phyloP scores from a whole-genome alignment of 2,113 vertebrate genomes.

The Clarias batrachus region DNA sequence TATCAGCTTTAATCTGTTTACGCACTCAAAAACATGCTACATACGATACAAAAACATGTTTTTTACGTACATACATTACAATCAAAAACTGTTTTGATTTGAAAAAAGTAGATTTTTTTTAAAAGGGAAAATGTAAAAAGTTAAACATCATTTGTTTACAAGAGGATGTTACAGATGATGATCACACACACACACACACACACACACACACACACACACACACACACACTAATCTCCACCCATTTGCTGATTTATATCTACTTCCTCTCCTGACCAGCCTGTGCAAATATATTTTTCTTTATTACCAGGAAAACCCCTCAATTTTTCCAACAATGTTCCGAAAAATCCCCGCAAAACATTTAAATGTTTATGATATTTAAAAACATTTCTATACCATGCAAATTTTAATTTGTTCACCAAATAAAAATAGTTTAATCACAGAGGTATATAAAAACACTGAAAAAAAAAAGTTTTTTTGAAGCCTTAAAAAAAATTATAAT shows the following conservation, averaged over 20 bases:
- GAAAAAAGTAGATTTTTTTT: background rate
- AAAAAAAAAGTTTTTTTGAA: no score
- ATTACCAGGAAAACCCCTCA: background rate
- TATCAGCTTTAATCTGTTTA: background rate
- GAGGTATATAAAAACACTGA: no score
- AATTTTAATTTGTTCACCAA: no score
- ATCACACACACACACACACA: background rate
- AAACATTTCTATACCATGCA: background rate
- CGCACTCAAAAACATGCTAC: background rate
- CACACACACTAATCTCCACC: background rate
- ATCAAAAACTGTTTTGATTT: background rate
- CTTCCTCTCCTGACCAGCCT: background rate
- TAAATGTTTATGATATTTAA: background rate
- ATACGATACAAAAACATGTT: no score
- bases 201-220: background rate
- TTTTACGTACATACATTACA: background rate
- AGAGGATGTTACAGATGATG: background rate
- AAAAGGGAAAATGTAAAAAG: background rate
- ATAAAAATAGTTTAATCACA: no score
- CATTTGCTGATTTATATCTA: slow-evolving; percentile 4
- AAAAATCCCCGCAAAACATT: background rate
- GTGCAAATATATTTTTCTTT: background rate
- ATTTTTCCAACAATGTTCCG: background rate
- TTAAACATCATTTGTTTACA: background rate
- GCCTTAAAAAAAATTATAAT: no score